These are phyloP conservation scores for Magallana nippona DNA, from an alignment of 2,888 invertebrate species.

Conservation along the genomic window DNA sequence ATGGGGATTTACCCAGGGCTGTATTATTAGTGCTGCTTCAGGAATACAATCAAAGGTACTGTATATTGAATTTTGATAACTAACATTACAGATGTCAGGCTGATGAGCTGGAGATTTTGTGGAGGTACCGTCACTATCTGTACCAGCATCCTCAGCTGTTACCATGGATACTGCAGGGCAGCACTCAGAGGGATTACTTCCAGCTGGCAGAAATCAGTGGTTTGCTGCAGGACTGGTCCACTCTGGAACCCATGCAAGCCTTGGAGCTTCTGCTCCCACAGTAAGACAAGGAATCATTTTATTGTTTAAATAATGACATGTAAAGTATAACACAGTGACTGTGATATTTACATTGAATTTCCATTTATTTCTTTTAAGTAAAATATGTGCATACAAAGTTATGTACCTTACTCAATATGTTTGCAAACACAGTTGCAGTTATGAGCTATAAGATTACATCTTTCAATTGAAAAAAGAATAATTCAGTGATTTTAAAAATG, in stretches of 20 bases:
- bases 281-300: slow-evolving; percentile 82
- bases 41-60: no score
- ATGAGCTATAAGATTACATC: no score
- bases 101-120: slow-evolving; percentile 85
- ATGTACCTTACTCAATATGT: no score
- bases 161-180: slow-evolving; percentile 78
- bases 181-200: slow-evolving; percentile 91
- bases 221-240: slow-evolving; percentile 91
- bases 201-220: slow-evolving; percentile 92
- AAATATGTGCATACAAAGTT: no score
- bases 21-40: background rate
- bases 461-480: no score
- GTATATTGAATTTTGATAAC: background rate
- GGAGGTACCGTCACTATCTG: slow-evolving; percentile 96
- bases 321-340: no score
- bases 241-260: slow-evolving; percentile 92
- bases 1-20: background rate
- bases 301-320: no score
- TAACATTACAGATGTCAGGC: slow-evolving; percentile 69
- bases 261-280: slow-evolving; percentile 95
- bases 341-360: no score
- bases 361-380: no score
- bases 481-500: no score
- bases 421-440: no score
- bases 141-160: slow-evolving; percentile 87